Percentiles rank a stretch among this genome's conserved stretches.
These are phyloP conservation scores for Latheticus oryzae DNA, from an alignment of 2,888 invertebrate genomes.

Conservation along the genomic window DNA sequence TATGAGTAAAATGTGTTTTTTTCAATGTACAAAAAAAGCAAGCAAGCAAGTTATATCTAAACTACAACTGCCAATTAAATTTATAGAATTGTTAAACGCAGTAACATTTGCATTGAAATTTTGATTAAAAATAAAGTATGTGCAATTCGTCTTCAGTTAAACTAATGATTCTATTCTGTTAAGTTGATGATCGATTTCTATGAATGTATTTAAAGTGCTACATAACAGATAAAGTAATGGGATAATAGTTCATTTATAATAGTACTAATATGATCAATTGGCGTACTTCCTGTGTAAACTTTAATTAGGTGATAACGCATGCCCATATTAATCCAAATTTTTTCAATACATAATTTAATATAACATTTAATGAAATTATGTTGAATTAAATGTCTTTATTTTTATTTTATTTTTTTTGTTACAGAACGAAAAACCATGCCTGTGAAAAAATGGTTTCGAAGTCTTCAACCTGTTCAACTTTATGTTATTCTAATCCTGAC, in stretches of 20 bases:
- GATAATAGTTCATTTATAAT: conserved; percentile 34
- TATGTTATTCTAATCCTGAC: conserved; percentile 80
- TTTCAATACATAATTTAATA: no score
- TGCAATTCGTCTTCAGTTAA: no score
- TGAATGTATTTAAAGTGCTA: neutral
- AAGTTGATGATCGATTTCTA: no score
- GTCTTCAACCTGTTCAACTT: conserved; percentile 80
- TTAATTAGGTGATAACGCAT: conserved; percentile 28
- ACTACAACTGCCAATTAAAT: no score
- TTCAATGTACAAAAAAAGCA: no score
- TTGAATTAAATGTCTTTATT: neutral
- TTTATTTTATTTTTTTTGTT: conserved; percentile 6
- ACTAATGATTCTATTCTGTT: no score
- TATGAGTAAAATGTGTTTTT: no score
- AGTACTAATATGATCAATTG: conserved; percentile 41
- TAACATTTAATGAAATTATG: neutral
- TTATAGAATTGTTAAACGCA: no score
- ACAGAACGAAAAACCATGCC: conserved; percentile 73
- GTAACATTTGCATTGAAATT: no score
- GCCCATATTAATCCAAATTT: no score
- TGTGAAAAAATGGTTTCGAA: conserved; percentile 81
- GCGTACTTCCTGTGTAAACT: conserved; percentile 37
- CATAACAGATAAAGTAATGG: neutral
- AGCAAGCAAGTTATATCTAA: no score
- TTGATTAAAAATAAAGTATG: no score